phyloP scores from a whole-genome alignment of 2,888 invertebrate species.

The Ichneumoninae sp. region DNA sequence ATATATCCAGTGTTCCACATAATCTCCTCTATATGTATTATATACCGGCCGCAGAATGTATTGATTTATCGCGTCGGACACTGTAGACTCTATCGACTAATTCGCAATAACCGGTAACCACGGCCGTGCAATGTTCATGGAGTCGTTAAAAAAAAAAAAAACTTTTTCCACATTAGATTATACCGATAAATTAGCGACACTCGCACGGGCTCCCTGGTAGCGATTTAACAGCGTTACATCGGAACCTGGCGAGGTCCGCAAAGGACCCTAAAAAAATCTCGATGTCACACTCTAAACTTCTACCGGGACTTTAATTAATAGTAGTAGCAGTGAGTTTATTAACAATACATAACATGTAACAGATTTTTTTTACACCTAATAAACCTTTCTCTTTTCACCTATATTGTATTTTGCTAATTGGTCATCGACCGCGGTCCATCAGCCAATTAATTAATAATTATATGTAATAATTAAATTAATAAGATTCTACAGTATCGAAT shows the following conservation, averaged over 20 bases:
- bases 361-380: no score
- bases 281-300: background rate
- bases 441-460: background rate
- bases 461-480: no score
- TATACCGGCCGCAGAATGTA: constrained; percentile 61
- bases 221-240: background rate
- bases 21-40: constrained; percentile 39
- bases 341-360: no score
- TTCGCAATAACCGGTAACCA: constrained; percentile 63
- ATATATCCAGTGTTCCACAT: constrained; percentile 21
- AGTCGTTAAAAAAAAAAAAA: constrained; percentile 1
- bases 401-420: no score
- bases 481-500: no score
- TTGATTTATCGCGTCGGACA: constrained; percentile 73
- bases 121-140: constrained; percentile 14
- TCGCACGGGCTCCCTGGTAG: background rate
- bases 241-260: no score
- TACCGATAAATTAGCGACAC: background rate
- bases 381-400: no score
- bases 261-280: background rate
- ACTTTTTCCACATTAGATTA: background rate
- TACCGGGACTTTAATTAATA: background rate
- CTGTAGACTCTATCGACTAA: constrained; percentile 66
- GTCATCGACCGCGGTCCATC: no score
- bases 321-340: no score